Conservation (phyloP, 2,797 vertebrate genomes). For the Silurus lanzhouensis region DNA sequence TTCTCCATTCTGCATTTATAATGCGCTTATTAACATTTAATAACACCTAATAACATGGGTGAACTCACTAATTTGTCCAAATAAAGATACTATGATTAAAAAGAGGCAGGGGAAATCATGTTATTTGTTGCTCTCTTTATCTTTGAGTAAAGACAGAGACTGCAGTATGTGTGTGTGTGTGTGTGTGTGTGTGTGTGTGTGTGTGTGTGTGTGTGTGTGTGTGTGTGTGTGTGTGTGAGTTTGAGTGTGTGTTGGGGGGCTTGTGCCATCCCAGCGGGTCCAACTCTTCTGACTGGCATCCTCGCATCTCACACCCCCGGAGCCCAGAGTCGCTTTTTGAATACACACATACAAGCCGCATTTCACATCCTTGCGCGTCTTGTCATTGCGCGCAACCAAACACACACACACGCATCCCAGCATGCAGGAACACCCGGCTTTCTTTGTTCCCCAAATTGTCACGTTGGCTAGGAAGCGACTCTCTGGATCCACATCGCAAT, state of each 20-base stretch:
- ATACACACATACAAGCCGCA: no score
- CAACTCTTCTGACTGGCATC: constrained; percentile 45
- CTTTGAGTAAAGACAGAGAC: neutral
- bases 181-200: constrained; percentile 16
- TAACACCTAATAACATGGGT: neutral
- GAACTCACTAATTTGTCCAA: neutral
- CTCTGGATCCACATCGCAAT: neutral
- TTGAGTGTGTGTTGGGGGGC: constrained; percentile 43
- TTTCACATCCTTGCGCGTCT: no score
- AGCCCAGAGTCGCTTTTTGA: constrained; percentile 10
- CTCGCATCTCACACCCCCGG: constrained; percentile 27
- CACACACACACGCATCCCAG: neutral
- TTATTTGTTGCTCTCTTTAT: neutral
- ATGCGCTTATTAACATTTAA: neutral
- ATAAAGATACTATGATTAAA: neutral
- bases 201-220: constrained; percentile 37
- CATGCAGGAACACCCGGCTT: neutral
- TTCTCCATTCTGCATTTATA: neutral
- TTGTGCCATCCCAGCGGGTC: constrained; percentile 51
- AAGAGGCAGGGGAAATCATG: neutral
- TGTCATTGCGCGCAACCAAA: neutral
- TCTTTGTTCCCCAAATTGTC: neutral
- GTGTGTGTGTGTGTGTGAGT: constrained; percentile 44
- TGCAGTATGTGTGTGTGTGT: constrained; percentile 19
- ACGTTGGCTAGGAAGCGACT: neutral